These are phyloP conservation scores for Colaptes auratus DNA, from an alignment of 2,113 vertebrate species.

Conservation along the genomic window DNA sequence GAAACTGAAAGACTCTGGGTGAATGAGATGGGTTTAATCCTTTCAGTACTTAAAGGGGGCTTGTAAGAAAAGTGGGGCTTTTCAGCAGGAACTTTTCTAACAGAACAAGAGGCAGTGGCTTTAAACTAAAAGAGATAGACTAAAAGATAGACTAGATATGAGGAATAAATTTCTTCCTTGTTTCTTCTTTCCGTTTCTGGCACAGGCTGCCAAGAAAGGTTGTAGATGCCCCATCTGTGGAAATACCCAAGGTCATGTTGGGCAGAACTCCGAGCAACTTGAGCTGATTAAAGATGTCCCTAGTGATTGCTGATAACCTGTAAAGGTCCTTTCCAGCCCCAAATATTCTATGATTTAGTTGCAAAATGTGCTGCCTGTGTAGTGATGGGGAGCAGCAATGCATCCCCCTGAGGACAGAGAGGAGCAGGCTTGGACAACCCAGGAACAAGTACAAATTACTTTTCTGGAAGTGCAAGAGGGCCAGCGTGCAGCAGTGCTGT, in stretches of 20 bases:
- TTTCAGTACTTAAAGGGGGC: not conserved
- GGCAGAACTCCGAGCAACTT: too few relatives aligned
- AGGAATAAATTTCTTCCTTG: not conserved
- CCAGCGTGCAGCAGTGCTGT: accelerated
- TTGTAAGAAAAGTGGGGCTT: not conserved
- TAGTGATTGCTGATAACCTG: not conserved
- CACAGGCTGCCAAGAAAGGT: not conserved
- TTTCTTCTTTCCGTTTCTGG: not conserved
- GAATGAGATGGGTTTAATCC: not conserved
- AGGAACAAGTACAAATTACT: not conserved
- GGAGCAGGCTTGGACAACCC: not conserved
- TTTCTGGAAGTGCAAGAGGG: not conserved
- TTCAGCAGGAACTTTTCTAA: not conserved
- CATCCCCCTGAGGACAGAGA: not conserved
- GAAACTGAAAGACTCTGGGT: not conserved
- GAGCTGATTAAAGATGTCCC: not conserved
- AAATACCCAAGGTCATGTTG: not conserved
- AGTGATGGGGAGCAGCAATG: not conserved
- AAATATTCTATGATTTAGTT: not conserved
- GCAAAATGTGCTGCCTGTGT: not conserved
- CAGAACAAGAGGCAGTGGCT: not conserved
- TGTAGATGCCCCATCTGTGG: not conserved
- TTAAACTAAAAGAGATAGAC: not conserved
- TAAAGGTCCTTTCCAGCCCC: not conserved
- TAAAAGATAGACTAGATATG: not conserved